phyloP scores from a whole-genome alignment of 1,140 invertebrate genomes.

The Platorchestia sp. region DNA sequence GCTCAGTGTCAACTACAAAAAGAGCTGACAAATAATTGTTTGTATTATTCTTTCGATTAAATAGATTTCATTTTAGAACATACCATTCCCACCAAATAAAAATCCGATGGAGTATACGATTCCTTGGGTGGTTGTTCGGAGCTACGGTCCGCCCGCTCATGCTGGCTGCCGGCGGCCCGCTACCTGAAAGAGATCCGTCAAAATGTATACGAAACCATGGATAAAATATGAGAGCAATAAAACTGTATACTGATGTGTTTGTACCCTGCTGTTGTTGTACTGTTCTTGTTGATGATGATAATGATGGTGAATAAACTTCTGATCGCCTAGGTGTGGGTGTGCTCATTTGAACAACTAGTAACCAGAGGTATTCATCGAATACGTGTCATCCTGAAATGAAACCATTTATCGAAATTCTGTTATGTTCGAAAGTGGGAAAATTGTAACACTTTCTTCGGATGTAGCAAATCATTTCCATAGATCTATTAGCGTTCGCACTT shows the following conservation, averaged over 20 bases:
- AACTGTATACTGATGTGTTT: conserved; percentile 55
- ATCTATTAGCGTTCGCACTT: not conserved
- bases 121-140: not conserved
- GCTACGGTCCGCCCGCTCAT: not conserved
- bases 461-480: not conserved
- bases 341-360: not conserved
- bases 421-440: not conserved
- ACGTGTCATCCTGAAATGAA: not conserved
- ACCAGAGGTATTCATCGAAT: not conserved
- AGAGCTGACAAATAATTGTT: not conserved
- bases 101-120: conserved; percentile 28
- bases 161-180: not conserved
- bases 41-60: not conserved
- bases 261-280: conserved; percentile 52
- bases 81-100: not conserved
- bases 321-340: not conserved
- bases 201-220: conserved; percentile 46
- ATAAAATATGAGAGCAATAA: conserved; percentile 53
- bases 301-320: not conserved
- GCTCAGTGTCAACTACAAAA: not conserved
- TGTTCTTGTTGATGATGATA: conserved; percentile 22
- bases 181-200: conserved; percentile 34
- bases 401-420: not conserved
- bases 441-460: not conserved
- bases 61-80: not conserved